Base-by-base conservation (phyloP, 2,888 invertebrate species). In the Caenorhabditis sp. region DNA sequence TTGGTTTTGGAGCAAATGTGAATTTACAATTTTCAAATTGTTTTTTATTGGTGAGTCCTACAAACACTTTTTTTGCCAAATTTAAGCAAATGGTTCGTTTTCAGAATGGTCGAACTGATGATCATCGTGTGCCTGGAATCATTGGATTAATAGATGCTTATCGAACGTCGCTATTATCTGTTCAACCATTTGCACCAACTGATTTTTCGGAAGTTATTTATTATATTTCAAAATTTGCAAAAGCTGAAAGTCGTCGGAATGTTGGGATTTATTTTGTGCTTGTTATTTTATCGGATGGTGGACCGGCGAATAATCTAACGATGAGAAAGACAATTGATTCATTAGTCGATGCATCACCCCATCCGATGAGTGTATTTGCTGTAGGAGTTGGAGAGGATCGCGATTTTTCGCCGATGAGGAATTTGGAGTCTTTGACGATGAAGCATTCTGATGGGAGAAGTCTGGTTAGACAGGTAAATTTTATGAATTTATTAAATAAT, bases 171-270 rank as follows among this genome's bases (percentile, higher is more conserved):
- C 88, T 91, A 25, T 85, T 89, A 67, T 88, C 89, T 67, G 89
- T 91, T 1, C 76, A 77, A 80, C 88, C 91, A 20, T 91, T 89
- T 81, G 91, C 91, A 1, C 91, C 91, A 4, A 91, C 91, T 7
- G 91, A 91, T 83, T 91, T 91, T 84, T 89, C 91, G n/a, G 91
- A 91, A 5, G 89, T 90, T 38, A 90, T 91, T 60, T 90, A 90
- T 77, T 90, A 91, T 84, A 88, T 90, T 21, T 87, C 89, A 31
- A 89, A 86, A 89, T 77, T 84, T 52, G 85, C 85, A 5, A 85
- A 84, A 70, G 85, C 84, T 2, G 81, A 86, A 27, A 59, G 70
- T 2, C 67, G 75, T 8, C 62, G 67, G 10, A 66, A 72, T 23
- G 54, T 75, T 12, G 77, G 78, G 8, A 67, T 84, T 21, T 83